phyloP scores from a whole-genome alignment of 2,797 vertebrate genomes.

The Vespertilio murinus region DNA sequence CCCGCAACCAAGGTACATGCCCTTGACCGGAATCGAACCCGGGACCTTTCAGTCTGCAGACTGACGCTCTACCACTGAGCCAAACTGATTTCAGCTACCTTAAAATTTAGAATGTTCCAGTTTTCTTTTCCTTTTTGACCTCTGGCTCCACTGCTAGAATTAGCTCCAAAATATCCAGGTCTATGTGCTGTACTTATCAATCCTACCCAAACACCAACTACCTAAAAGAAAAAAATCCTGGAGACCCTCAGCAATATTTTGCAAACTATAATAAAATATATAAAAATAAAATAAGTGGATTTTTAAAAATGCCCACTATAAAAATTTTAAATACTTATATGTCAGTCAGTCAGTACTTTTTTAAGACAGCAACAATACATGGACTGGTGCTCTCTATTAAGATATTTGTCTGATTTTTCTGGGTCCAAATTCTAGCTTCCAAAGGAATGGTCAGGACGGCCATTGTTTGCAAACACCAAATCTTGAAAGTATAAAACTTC shows the following conservation, averaged over 20 bases:
- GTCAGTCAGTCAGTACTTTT: background rate
- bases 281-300: background rate
- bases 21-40: no score
- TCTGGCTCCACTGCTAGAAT: background rate
- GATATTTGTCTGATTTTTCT: background rate
- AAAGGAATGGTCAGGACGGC: background rate
- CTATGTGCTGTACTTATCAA: background rate
- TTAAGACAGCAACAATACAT: background rate
- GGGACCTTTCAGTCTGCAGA: no score
- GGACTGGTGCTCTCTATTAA: background rate
- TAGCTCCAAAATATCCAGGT: background rate
- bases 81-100: no score
- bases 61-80: no score
- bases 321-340: conserved; percentile 11
- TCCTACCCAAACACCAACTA: background rate
- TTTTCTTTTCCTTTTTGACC: background rate
- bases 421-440: background rate
- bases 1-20: no score
- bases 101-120: background rate
- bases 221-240: background rate
- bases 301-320: background rate
- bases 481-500: background rate
- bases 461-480: background rate
- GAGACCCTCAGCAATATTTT: background rate
- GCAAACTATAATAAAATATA: background rate